Percentiles rank a stretch among this genome's conserved stretches.
Conservation (phyloP, 2,888 invertebrate genomes). For the Rutpela maculata region DNA sequence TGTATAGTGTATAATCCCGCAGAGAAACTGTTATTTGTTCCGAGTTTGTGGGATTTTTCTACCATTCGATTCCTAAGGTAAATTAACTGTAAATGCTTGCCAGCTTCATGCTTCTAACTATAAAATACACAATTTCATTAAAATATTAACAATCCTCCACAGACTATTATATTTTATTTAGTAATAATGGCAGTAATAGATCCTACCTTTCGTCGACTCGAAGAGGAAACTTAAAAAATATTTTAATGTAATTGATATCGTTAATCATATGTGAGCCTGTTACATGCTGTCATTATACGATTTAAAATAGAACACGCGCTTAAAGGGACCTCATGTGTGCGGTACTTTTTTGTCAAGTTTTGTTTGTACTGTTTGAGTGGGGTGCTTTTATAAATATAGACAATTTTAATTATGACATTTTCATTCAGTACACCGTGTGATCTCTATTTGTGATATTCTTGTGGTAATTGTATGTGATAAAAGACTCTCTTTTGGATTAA, state of each 20-base stretch:
- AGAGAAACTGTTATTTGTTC: too few relatives aligned
- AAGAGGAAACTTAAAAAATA: constrained; percentile 8
- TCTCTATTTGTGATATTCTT: constrained; percentile 40
- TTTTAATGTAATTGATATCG: constrained; percentile 33
- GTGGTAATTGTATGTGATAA: constrained; percentile 29
- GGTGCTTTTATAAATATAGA: constrained; percentile 65
- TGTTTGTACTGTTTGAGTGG: constrained; percentile 60
- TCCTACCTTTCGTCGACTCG: not conserved
- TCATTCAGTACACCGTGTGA: constrained; percentile 43
- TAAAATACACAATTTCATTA: too few relatives aligned
- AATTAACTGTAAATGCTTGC: too few relatives aligned
- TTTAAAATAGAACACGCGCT: constrained; percentile 47
- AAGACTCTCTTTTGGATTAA: not conserved
- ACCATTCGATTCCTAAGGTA: too few relatives aligned
- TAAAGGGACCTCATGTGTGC: constrained; percentile 49
- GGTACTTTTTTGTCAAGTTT: constrained; percentile 55
- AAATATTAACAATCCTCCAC: too few relatives aligned
- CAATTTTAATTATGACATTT: constrained; percentile 58
- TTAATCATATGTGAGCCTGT: constrained; percentile 25
- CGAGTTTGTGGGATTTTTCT: too few relatives aligned
- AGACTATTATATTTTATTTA: too few relatives aligned
- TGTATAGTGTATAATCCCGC: too few relatives aligned
- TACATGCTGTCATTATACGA: constrained; percentile 37
- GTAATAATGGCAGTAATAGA: too few relatives aligned
- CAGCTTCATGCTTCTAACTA: too few relatives aligned